These are phyloP conservation scores for Tupaia tana DNA, from an alignment of 2,113 vertebrate species.

Conservation along the genomic window DNA sequence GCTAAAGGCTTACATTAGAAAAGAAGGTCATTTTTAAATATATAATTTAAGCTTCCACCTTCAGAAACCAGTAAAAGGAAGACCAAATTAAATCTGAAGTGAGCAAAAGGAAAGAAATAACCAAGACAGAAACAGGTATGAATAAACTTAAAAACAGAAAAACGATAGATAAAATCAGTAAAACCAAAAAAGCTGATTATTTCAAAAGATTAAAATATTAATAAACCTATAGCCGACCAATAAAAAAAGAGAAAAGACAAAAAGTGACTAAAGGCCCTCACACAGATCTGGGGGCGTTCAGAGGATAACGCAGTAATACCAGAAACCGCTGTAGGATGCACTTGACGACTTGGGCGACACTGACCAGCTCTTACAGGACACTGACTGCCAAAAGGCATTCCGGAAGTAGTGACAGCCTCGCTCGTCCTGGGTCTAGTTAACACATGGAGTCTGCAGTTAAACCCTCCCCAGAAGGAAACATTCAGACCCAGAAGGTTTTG, in stretches of 20 bases:
- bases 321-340: not conserved
- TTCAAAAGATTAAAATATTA: not conserved
- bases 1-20: not conserved
- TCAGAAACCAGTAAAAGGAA: not conserved
- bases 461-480: constrained; percentile 1
- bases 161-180: not conserved
- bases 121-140: not conserved
- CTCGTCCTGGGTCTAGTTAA: not conserved
- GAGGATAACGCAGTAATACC: not conserved
- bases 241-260: not conserved
- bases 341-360: not conserved
- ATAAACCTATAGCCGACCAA: not conserved
- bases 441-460: not conserved
- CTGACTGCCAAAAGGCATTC: not conserved
- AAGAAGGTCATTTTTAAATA: constrained; percentile 11
- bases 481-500: not conserved
- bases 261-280: not conserved
- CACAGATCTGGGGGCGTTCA: not conserved
- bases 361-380: not conserved
- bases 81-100: not conserved
- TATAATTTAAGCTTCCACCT: not conserved
- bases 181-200: not conserved
- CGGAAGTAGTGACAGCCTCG: not conserved
- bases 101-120: not conserved
- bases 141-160: constrained; percentile 3